phyloP scores from a whole-genome alignment of 92 coral and sea anemone genomes.

The Siderastrea siderea region DNA sequence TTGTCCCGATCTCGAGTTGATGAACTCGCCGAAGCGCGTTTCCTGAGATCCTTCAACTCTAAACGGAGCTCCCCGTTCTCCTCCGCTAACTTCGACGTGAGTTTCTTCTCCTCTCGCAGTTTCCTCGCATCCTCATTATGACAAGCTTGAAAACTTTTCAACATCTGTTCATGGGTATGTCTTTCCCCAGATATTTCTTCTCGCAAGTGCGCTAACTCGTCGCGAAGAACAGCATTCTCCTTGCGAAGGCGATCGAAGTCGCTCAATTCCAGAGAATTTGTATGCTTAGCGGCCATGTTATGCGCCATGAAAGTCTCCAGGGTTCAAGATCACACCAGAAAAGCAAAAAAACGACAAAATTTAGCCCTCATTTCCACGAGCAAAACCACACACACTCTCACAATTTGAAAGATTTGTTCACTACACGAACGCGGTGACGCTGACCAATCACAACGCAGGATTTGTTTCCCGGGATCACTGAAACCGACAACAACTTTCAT shows the following conservation, averaged over 20 bases:
- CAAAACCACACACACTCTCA: slow-evolving; percentile 12
- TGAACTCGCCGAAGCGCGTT: slow-evolving; percentile 37
- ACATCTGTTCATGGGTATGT: slow-evolving; percentile 71
- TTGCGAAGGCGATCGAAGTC: slow-evolving; percentile 82
- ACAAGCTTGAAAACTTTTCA: slow-evolving; percentile 70
- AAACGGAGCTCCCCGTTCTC: slow-evolving; percentile 78
- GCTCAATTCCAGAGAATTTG: slow-evolving; percentile 57
- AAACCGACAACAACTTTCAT: neutral
- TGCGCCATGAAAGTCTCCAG: neutral
- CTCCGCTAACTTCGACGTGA: slow-evolving; percentile 73
- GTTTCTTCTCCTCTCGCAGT: slow-evolving; percentile 66
- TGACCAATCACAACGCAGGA: slow-evolving; percentile 47
- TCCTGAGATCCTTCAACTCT: slow-evolving; percentile 65
- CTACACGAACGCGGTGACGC: slow-evolving; percentile 17
- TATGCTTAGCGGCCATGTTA: slow-evolving; percentile 76
- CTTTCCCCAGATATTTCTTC: slow-evolving; percentile 78
- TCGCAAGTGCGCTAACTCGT: slow-evolving; percentile 73
- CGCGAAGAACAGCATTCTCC: slow-evolving; percentile 77
- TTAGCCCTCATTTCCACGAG: slow-evolving; percentile 1
- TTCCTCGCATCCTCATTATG: slow-evolving; percentile 74
- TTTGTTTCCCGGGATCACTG: slow-evolving; percentile 37
- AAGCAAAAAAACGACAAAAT: neutral
- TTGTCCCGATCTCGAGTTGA: slow-evolving; percentile 13
- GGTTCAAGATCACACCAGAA: neutral
- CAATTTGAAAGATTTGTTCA: slow-evolving; percentile 31